These are phyloP conservation scores for Sclerurus mexicanus DNA, from an alignment of 2,113 vertebrate species.

Conservation along the genomic window DNA sequence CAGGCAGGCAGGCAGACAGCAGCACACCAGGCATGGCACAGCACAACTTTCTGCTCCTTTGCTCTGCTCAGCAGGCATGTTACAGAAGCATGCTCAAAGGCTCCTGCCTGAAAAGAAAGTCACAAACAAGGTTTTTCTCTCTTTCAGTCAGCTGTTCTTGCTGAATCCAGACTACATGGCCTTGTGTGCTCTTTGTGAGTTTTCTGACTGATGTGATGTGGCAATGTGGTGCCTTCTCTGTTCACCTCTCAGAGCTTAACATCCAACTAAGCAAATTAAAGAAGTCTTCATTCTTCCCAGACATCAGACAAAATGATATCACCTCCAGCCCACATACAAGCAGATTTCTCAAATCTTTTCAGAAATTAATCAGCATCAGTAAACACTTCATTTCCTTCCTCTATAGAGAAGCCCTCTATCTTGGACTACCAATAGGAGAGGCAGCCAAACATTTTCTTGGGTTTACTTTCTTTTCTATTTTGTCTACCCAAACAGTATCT, in stretches of 20 bases:
- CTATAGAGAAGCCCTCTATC: background rate
- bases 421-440: background rate
- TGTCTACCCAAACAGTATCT: background rate
- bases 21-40: background rate
- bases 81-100: background rate
- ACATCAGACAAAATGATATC: background rate
- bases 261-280: background rate
- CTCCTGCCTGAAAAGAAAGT: background rate
- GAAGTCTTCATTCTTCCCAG: background rate
- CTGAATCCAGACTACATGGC: background rate
- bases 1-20: background rate
- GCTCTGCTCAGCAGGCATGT: background rate
- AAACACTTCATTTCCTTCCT: background rate
- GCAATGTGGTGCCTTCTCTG: background rate
- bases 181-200: background rate
- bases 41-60: background rate
- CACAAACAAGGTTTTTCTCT: background rate
- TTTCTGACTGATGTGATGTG: background rate
- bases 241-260: background rate
- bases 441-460: background rate
- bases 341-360: background rate
- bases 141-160: background rate
- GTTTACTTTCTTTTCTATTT: background rate
- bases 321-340: background rate
- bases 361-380: constrained; percentile 9